Evolutionary conservation across 1,140 invertebrate genomes (phyloP).

Genomic region (Zaprionus davidi): DNA sequence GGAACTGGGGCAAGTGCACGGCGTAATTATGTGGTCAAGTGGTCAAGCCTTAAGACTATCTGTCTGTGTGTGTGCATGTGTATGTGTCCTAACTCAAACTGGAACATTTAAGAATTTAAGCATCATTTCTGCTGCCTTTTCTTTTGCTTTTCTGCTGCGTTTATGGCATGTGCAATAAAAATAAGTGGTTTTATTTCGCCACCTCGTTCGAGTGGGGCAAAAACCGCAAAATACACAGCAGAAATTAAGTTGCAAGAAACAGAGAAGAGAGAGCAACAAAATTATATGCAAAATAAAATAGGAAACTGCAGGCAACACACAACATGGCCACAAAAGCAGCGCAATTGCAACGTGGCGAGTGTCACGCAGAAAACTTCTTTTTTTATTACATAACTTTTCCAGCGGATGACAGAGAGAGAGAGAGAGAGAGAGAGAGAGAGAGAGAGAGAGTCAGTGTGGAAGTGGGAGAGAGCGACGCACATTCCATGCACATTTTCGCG

Average conservation of each 20-base stretch:
- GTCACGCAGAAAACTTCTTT: constrained; percentile 63
- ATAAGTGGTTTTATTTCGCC: constrained; percentile 69
- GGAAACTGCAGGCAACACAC: constrained; percentile 3
- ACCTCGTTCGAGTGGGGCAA: constrained; percentile 55
- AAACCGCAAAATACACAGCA: constrained; percentile 65
- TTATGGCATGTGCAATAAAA: constrained; percentile 62
- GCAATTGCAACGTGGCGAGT: constrained; percentile 64
- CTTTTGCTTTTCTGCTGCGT: constrained; percentile 29
- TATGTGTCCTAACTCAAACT: constrained; percentile 14
- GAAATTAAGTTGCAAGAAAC: constrained; percentile 57
- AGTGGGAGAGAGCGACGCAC: constrained; percentile 41
- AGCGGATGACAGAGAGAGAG: neutral
- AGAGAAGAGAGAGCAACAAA: constrained; percentile 1
- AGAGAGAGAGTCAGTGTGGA: neutral
- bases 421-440: neutral
- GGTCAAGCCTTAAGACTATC: constrained; percentile 48
- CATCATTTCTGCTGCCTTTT: constrained; percentile 28
- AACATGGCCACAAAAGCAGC: constrained; percentile 36
- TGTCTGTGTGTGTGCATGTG: constrained; percentile 20
- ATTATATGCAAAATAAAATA: constrained; percentile 17
- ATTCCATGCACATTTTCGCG: constrained; percentile 66
- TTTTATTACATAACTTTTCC: constrained; percentile 73
- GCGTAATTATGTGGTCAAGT: constrained; percentile 77
- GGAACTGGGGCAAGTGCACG: constrained; percentile 63
- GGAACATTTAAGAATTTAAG: constrained; percentile 39